Evolutionary conservation across 2,113 vertebrate species (phyloP).

Genomic region (Stegastes partitus): DNA sequence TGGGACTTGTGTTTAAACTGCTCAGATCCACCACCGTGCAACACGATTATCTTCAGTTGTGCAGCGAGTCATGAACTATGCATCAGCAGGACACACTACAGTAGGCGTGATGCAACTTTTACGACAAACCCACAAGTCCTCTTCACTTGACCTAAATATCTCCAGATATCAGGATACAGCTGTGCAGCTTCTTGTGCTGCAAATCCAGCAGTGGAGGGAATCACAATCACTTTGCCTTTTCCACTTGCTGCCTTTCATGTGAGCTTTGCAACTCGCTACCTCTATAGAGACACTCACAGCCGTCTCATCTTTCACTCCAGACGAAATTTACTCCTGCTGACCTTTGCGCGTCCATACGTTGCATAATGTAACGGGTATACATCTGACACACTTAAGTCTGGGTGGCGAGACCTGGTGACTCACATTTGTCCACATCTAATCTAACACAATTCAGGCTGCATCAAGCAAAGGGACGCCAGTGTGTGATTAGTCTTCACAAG

Average conservation of each 20-base stretch:
- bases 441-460: not conserved
- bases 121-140: too few relatives aligned
- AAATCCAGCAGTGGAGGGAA: not conserved
- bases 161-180: not conserved
- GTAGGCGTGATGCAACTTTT: not conserved
- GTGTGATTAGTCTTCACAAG: not conserved
- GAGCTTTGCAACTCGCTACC: not conserved
- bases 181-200: not conserved
- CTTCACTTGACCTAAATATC: not conserved
- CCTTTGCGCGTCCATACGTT: slow-evolving; percentile 40
- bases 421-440: not conserved
- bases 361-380: slow-evolving; percentile 48
- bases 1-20: not conserved
- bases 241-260: not conserved
- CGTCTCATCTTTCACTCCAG: slow-evolving; percentile 32
- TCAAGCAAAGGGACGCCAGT: slow-evolving; percentile 9
- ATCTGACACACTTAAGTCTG: slow-evolving; percentile 46
- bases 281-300: not conserved
- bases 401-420: not conserved
- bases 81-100: not conserved
- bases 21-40: not conserved
- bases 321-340: slow-evolving; percentile 1
- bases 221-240: too few relatives aligned
- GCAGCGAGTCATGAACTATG: not conserved
- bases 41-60: not conserved